phyloP scores from a whole-genome alignment of 35 echinoderm and acorn worm genomes.

The Lytechinus variegatus region DNA sequence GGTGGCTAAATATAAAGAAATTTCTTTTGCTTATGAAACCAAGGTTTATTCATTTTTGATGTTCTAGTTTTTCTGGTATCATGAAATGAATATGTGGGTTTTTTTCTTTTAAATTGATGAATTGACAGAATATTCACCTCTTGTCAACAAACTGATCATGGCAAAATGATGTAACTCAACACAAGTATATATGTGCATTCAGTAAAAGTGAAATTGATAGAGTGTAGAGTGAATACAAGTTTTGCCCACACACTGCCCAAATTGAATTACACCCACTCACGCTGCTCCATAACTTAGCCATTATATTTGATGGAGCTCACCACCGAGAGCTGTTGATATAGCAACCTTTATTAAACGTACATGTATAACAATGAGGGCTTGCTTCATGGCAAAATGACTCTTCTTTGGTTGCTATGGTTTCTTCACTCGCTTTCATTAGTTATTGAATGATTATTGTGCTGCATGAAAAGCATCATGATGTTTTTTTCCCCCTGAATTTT shows the following conservation, averaged over 20 bases:
- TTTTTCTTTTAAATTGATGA: not conserved
- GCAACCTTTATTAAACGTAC: not conserved
- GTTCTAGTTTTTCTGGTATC: not conserved
- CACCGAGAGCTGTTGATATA: slow-evolving; percentile 6
- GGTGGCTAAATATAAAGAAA: too few species aligned
- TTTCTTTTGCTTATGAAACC: too few species aligned
- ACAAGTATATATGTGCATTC: not conserved
- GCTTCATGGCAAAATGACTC: not conserved
- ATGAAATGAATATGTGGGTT: not conserved
- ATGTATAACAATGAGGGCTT: not conserved
- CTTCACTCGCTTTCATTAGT: slow-evolving; percentile 1
- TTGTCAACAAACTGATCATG: not conserved
- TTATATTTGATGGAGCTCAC: not conserved
- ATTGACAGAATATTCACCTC: not conserved
- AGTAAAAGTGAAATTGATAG: not conserved
- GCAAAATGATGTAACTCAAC: not conserved
- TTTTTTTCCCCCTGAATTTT: not conserved
- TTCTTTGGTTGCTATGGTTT: not conserved
- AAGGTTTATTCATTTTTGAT: not conserved
- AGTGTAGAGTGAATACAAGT: not conserved
- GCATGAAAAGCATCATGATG: not conserved
- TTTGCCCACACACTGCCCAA: not conserved
- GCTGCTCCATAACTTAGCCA: not conserved
- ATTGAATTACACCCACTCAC: not conserved
- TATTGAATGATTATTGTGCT: not conserved